phyloP scores from a whole-genome alignment of 2,113 vertebrate genomes.

The Sphaerodactylus townsendi region DNA sequence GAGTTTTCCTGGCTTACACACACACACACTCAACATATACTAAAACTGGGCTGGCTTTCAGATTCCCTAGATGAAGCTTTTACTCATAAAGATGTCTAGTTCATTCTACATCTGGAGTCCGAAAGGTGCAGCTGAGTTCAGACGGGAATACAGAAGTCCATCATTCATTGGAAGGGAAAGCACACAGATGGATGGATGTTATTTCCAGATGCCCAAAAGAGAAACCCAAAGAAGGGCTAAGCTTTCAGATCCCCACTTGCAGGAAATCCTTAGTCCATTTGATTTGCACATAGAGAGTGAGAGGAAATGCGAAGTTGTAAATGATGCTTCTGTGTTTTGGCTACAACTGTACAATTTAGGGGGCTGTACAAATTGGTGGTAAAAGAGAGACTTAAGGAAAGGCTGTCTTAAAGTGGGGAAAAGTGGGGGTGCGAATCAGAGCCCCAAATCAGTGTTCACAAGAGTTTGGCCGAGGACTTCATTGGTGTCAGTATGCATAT shows the following conservation, averaged over 20 bases:
- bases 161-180: neutral
- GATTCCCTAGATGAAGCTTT: neutral
- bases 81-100: neutral
- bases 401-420: accelerated
- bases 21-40: neutral
- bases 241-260: neutral
- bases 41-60: neutral
- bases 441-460: too few species aligned
- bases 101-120: neutral
- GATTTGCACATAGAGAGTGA: neutral
- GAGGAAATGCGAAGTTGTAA: accelerated
- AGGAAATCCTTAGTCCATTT: neutral
- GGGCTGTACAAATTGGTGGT: accelerated
- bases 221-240: neutral
- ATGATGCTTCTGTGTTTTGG: neutral
- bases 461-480: accelerated
- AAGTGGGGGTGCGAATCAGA: accelerated
- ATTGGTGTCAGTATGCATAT: neutral
- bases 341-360: neutral
- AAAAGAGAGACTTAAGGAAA: neutral
- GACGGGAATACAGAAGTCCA: neutral
- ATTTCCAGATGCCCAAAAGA: neutral
- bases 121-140: neutral
- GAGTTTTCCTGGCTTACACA: too few species aligned
- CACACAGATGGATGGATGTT: neutral